phyloP scores from a whole-genome alignment of 2,113 vertebrate species.

The Nibea coibor region DNA sequence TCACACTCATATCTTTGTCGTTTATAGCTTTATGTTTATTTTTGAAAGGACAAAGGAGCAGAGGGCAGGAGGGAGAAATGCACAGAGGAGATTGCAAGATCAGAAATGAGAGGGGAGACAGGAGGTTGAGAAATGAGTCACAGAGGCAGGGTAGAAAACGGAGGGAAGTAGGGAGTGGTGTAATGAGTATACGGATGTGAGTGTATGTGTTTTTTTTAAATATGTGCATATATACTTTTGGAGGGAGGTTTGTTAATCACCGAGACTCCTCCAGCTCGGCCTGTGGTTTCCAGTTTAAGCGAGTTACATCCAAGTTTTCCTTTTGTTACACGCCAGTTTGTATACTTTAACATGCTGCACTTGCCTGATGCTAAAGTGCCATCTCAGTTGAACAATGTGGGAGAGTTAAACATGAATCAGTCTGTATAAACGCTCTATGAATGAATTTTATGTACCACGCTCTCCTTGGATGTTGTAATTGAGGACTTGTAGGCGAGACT shows the following conservation, averaged over 20 bases:
- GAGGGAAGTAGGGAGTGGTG: slow-evolving; percentile 58
- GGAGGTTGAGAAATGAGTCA: slow-evolving; percentile 60
- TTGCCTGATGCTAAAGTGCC: background rate
- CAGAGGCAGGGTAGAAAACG: slow-evolving; percentile 39
- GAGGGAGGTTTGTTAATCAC: background rate
- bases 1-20: slow-evolving; percentile 7
- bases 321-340: background rate
- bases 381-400: slow-evolving; percentile 40
- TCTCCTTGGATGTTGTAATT: slow-evolving; percentile 45
- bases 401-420: slow-evolving; percentile 55
- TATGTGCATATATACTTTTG: slow-evolving; percentile 13
- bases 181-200: slow-evolving; percentile 33
- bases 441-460: slow-evolving; percentile 57
- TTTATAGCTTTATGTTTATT: slow-evolving; percentile 2
- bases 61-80: slow-evolving; percentile 8
- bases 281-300: background rate
- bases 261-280: background rate
- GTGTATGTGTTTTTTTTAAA: slow-evolving; percentile 32
- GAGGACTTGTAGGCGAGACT: slow-evolving; percentile 48
- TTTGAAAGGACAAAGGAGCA: slow-evolving; percentile 38
- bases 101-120: slow-evolving; percentile 26
- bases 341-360: background rate
- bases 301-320: background rate
- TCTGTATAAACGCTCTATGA: slow-evolving; percentile 47
- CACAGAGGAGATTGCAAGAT: slow-evolving; percentile 20